Evolutionary conservation across 2,888 invertebrate species (phyloP), one percentile per base, ranked within the genome.

Genomic region (Lottia scabra): DNA sequence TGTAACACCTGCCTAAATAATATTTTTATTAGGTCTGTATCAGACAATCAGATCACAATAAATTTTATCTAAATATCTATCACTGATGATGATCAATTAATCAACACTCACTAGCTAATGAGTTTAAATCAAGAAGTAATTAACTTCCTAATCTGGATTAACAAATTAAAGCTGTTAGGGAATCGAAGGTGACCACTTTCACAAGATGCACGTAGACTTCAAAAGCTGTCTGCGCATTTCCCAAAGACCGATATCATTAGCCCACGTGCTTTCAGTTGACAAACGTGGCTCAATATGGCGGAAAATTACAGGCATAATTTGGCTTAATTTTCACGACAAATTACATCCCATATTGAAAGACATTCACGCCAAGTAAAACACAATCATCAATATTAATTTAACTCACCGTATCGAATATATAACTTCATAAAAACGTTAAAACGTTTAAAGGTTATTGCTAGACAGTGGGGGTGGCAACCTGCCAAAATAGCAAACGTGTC

Each of bases 351-450:
- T 66, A 68, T 70, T 23, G 13, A 45, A 19, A 16, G 38, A 23
- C 13, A 46, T 43, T 62, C n/a, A 19, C 43, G 0, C 69, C 16
- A 16, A 10, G n/a, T 38, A 19, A 67, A 68, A 43, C 4, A 19
- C 13, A 12, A 27, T 48, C 12, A 2, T 56, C 62, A 67, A 48
- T 13, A 48, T 26, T 27, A 15, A 46, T 30, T 2, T 23, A 68
- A 78, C 84, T 80, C 78, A 87, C 87, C 84, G 84, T 84, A 78
- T 77, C 75, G 75, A 80, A 80, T 72, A 83, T 79, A 83, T 82
- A 85, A 83, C 85, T 84, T 86, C 87, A 87, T 87, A 86, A 83
- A 85, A 82, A 81, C 81, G 81, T 76, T 81, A 78, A 80, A 74
- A 72, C 70, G 56, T 23, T 56, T 19, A 56, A 56, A 56, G 56